A percentile compares a stretch with the other conserved stretches of the same genome.
Evolutionary conservation across 2,888 invertebrate species (phyloP).

Genomic region (Oscheius sp.): DNA sequence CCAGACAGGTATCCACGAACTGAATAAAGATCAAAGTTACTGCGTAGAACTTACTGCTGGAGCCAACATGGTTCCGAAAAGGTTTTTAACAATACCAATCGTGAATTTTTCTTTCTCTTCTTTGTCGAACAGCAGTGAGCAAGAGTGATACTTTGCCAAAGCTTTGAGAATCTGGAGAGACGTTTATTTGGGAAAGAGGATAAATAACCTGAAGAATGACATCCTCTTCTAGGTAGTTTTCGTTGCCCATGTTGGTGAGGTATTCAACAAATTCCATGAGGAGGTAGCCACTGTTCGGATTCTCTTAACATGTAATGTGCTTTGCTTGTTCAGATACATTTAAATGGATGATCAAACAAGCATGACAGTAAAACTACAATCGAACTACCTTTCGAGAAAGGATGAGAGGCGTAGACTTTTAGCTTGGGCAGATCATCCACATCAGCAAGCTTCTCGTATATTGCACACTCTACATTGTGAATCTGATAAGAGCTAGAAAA

Average conservation of each 20-base stretch:
- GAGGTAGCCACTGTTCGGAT: constrained; percentile 12
- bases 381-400: constrained; percentile 2
- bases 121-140: background rate
- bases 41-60: background rate
- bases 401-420: constrained; percentile 1
- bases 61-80: constrained; percentile 16
- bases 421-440: constrained; percentile 12
- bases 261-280: constrained; percentile 26
- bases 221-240: background rate
- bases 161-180: constrained; percentile 14
- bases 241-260: constrained; percentile 1
- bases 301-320: background rate
- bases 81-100: constrained; percentile 14
- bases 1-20: background rate
- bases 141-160: constrained; percentile 12
- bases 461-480: constrained; percentile 24
- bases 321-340: too few species aligned
- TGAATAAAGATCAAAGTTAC: background rate
- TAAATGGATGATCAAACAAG: too few species aligned
- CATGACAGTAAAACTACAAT: too few species aligned
- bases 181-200: background rate
- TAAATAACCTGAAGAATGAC: constrained; percentile 5
- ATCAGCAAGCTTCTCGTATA: background rate
- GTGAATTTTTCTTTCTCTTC: constrained; percentile 6
- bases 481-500: constrained; percentile 1